Evolutionary conservation across 2,888 invertebrate species (phyloP).

Genomic region (Pristionchus mayeri): DNA sequence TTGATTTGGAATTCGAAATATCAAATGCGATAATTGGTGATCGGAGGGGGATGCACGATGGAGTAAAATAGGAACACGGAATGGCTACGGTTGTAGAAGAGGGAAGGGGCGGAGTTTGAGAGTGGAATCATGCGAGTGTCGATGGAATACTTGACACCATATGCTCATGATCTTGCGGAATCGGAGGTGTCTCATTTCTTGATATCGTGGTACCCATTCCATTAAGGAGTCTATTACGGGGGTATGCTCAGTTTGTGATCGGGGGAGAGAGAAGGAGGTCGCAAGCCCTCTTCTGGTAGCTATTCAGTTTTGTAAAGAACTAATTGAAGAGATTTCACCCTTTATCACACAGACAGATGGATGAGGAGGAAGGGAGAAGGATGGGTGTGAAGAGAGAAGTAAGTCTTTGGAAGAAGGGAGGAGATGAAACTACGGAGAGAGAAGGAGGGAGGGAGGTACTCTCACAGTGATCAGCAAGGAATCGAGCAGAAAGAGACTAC

Average conservation of each 20-base stretch:
- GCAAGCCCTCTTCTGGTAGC: neutral
- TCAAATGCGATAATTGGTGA: neutral
- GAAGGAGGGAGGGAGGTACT: neutral
- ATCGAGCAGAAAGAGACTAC: neutral
- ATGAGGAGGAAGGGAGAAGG: neutral
- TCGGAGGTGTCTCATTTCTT: neutral
- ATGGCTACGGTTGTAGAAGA: neutral
- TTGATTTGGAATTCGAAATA: neutral
- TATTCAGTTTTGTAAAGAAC: neutral
- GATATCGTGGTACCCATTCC: neutral
- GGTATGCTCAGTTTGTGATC: neutral
- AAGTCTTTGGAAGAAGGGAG: neutral
- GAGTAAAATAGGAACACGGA: neutral
- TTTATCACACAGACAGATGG: slow-evolving; percentile 14
- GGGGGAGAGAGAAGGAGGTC: neutral
- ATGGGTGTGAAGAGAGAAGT: neutral
- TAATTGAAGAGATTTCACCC: neutral
- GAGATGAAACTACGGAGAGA: neutral
- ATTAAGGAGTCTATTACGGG: neutral
- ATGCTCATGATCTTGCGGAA: neutral
- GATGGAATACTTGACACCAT: neutral
- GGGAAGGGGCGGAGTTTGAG: neutral
- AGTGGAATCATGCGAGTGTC: neutral
- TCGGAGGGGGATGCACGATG: neutral
- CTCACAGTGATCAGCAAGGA: neutral